Base-by-base conservation (phyloP, 2,113 vertebrate genomes). In the Odocoileus hemionus region DNA sequence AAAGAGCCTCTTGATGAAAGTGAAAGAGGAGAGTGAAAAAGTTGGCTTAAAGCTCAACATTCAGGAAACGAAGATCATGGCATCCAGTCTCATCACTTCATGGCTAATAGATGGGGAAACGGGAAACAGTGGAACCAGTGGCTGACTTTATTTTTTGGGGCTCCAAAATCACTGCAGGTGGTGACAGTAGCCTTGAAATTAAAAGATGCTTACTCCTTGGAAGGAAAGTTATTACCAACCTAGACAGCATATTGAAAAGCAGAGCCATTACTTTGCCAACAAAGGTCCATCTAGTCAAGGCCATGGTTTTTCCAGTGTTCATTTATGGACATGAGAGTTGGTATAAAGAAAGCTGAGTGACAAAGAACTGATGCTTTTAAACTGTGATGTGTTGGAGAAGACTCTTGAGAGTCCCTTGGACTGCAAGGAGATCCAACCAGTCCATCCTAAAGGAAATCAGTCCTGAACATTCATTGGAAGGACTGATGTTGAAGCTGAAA, bases 71-170 rank as follows among this genome's bases (percentile, higher is more conserved):
- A 64, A 64, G 33, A 64, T 64, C 33, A 64, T 64, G 61, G 33
- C 33, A 9, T n/a, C 16, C 3, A 3, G 61, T 64, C 7, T 7
- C 1, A 64, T n/a, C 7, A n/a, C 33, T n/a, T 64, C 61, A 64
- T 9, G 61, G 16, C 0, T 19, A n/a, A n/a, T 19, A 64, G 33
- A 64, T 19, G 33, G 30, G 7, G 61, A 17, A 64, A n/a, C 16
- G 30, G 4, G 61, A 64, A 64, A n/a, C 61, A 64, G 16, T 64
- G 61, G 30, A n/a, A 19, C 33, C 14, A 64, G 60, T 64, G 61
- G 1, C 15, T 9, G 16, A 19, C 33, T 67, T 17, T 67, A 64
- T n/a, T 64, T 67, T 67, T 9, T 0, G 0, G 61, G 61, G 16
- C 16, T n/a, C 7, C 61, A n/a, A n/a, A n/a, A 67, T 67, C 61